Conservation (phyloP, 2,888 invertebrate genomes). For the Autographa pulchrina region DNA sequence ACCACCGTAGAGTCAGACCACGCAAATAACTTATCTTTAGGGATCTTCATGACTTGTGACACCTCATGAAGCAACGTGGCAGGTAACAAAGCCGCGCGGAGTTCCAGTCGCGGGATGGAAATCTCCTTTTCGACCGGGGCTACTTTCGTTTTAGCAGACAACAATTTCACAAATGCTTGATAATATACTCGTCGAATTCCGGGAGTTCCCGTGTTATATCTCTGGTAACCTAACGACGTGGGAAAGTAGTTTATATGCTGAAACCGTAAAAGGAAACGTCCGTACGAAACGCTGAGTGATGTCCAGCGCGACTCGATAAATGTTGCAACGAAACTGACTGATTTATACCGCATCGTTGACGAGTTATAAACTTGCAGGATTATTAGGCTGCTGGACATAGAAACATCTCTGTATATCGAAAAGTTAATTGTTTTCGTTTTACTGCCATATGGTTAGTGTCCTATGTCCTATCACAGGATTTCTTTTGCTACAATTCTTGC, state of each 20-base stretch:
- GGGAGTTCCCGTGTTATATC: conserved; percentile 26
- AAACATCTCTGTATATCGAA: background rate
- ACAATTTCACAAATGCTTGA: too few species aligned
- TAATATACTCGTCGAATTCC: conserved; percentile 8
- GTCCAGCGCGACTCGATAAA: background rate
- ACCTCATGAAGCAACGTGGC: too few species aligned
- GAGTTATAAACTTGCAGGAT: background rate
- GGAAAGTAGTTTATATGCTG: conserved; percentile 40
- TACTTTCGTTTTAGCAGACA: too few species aligned
- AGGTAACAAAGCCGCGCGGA: too few species aligned
- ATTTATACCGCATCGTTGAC: background rate
- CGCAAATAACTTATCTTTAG: too few species aligned
- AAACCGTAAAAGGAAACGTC: conserved; percentile 47
- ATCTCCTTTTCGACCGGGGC: too few species aligned
- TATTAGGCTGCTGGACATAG: background rate
- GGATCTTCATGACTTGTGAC: too few species aligned
- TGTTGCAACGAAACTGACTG: background rate
- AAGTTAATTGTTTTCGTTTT: background rate
- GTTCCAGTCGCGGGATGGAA: too few species aligned
- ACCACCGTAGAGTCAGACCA: too few species aligned
- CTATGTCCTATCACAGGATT: too few species aligned
- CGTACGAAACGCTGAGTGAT: conserved; percentile 19
- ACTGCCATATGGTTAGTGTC: background rate
- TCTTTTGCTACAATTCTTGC: too few species aligned
- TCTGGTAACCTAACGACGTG: conserved; percentile 20